Percentiles rank a stretch among this genome's conserved stretches.
phyloP scores from a whole-genome alignment of 2,888 invertebrate species.

The Tenthredo amoena region DNA sequence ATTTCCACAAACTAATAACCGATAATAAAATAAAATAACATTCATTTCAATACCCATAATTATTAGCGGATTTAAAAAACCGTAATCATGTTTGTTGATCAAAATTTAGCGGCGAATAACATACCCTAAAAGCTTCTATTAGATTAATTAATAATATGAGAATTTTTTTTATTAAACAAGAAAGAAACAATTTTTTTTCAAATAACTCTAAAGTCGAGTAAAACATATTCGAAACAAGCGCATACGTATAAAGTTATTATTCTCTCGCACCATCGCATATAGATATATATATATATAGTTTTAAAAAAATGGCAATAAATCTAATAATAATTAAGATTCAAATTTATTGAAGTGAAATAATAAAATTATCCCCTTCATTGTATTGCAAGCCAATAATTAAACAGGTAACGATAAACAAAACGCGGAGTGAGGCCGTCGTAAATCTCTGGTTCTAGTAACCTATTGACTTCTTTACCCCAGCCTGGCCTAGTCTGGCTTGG shows the following conservation, averaged over 20 bases:
- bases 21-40: background rate
- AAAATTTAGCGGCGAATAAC: background rate
- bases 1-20: background rate
- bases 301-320: constrained; percentile 13
- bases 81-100: background rate
- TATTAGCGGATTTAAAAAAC: background rate
- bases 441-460: constrained; percentile 49
- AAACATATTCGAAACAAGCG: background rate
- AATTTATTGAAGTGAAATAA: background rate
- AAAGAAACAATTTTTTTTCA: background rate
- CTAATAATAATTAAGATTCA: background rate
- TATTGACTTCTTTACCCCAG: constrained; percentile 49
- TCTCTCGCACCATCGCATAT: background rate
- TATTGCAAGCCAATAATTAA: constrained; percentile 4
- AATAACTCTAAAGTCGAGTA: background rate
- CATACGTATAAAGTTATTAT: background rate
- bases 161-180: background rate
- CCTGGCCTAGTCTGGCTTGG: constrained; percentile 37
- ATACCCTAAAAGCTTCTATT: background rate
- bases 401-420: constrained; percentile 12
- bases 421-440: constrained; percentile 21
- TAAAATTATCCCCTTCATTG: background rate
- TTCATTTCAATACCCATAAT: background rate
- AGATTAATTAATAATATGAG: background rate
- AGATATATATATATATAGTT: too few relatives aligned